A percentile compares a stretch with the other conserved stretches of the same genome.
Evolutionary conservation across 2,888 invertebrate genomes (phyloP).

Genomic region (Bedellia somnulentella): DNA sequence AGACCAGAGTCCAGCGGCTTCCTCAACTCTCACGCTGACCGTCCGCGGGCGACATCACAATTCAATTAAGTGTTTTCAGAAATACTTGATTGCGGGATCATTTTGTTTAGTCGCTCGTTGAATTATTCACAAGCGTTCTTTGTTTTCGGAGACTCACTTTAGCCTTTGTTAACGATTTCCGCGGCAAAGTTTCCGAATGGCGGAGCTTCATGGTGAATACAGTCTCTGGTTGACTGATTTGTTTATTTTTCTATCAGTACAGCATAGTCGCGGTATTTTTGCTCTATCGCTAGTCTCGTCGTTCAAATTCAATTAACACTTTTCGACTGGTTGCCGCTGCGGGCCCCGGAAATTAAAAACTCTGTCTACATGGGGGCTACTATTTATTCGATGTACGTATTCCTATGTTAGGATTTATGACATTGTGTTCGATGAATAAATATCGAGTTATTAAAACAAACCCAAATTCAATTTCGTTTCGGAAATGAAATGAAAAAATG

Average conservation of each 20-base stretch:
- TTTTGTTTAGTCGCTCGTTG: conserved; percentile 26
- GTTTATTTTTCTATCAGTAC: not conserved
- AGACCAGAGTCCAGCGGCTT: conserved; percentile 8
- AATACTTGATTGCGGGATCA: conserved; percentile 25
- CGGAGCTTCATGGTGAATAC: not conserved
- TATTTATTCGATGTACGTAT: conserved; percentile 4
- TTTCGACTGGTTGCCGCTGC: conserved; percentile 36
- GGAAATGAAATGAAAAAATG: not conserved
- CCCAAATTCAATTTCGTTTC: not conserved
- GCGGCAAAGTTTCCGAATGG: not conserved
- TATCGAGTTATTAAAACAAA: conserved; percentile 1
- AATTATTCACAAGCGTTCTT: conserved; percentile 28
- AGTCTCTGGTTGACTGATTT: not conserved
- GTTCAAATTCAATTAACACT: conserved; percentile 48
- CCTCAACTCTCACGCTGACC: conserved; percentile 21
- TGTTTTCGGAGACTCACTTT: conserved; percentile 14
- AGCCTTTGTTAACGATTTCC: conserved; percentile 1
- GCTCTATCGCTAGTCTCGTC: conserved; percentile 15
- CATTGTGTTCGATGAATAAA: conserved; percentile 5
- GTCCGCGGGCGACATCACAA: conserved; percentile 25
- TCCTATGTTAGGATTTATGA: conserved; percentile 9
- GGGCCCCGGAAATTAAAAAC: conserved; percentile 53
- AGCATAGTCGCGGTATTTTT: not conserved
- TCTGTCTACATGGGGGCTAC: conserved; percentile 22
- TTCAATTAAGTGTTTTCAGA: conserved; percentile 29